Percentiles rank a stretch among this genome's conserved stretches.
Evolutionary conservation across 2,797 vertebrate genomes (phyloP).

Genomic region (Microctenopoma steveboyesi): DNA sequence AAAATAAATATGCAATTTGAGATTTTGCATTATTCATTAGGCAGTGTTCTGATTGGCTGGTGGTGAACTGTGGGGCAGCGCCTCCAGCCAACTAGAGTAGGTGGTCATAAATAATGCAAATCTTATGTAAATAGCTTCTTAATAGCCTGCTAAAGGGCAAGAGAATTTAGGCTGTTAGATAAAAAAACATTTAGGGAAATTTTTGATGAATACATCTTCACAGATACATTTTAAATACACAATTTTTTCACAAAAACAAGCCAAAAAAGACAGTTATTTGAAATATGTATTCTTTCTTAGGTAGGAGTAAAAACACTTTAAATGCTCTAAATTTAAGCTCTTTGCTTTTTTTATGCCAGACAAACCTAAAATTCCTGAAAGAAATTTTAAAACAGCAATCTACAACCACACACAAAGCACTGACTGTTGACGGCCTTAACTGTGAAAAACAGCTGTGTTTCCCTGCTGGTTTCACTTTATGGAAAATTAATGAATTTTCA

Average conservation of each 20-base stretch:
- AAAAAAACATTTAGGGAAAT: not conserved
- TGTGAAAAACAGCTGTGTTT: not conserved
- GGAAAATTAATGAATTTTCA: constrained; percentile 16
- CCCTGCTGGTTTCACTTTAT: not conserved
- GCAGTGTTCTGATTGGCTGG: constrained; percentile 5
- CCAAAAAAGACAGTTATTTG: too few relatives aligned
- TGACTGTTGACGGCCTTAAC: constrained; percentile 2
- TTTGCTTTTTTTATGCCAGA: too few relatives aligned
- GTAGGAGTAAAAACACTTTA: too few relatives aligned
- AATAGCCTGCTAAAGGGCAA: not conserved
- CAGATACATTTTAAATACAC: too few relatives aligned
- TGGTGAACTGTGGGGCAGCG: constrained; percentile 1
- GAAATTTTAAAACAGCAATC: not conserved
- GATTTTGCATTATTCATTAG: constrained; percentile 7
- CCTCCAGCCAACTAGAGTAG: constrained; percentile 12
- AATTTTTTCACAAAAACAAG: not conserved
- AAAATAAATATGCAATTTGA: not conserved
- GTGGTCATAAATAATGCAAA: constrained; percentile 12
- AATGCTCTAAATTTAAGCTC: not conserved
- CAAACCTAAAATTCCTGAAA: not conserved
- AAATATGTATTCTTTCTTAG: too few relatives aligned
- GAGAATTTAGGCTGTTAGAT: too few relatives aligned
- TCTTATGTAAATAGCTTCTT: constrained; percentile 12
- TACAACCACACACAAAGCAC: too few relatives aligned
- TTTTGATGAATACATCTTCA: not conserved